Conservation (phyloP, 2,113 vertebrate genomes). For the Phylloscopus trochilus region DNA sequence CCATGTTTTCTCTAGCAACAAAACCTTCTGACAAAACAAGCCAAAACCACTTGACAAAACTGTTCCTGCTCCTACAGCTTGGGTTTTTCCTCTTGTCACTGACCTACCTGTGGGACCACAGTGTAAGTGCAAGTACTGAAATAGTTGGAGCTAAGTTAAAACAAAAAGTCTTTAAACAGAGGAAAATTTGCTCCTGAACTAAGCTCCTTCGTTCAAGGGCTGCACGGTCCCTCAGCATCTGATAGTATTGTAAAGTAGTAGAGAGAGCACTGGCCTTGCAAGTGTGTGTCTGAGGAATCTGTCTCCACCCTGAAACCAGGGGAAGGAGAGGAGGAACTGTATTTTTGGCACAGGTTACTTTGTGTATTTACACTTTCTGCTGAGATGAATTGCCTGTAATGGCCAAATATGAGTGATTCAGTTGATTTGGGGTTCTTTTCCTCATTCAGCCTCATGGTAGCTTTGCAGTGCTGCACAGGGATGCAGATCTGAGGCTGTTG, state of each 20-base stretch:
- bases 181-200: not conserved
- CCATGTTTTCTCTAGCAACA: not conserved
- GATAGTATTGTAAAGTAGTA: not conserved
- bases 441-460: not conserved
- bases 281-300: not conserved
- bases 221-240: not conserved
- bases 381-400: not conserved
- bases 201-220: not conserved
- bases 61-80: not conserved
- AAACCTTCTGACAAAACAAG: not conserved
- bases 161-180: not conserved
- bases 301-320: conserved; percentile 7
- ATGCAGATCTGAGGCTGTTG: not conserved
- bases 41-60: not conserved
- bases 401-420: not conserved
- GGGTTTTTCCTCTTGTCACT: not conserved
- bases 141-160: not conserved
- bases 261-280: not conserved
- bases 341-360: not conserved
- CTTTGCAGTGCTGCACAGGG: not conserved
- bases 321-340: not conserved
- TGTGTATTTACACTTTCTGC: not conserved
- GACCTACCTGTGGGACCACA: not conserved
- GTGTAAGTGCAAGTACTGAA: not conserved
- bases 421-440: not conserved